Conservation (phyloP, 2,797 vertebrate genomes). For the Peromyscus nudipes region DNA sequence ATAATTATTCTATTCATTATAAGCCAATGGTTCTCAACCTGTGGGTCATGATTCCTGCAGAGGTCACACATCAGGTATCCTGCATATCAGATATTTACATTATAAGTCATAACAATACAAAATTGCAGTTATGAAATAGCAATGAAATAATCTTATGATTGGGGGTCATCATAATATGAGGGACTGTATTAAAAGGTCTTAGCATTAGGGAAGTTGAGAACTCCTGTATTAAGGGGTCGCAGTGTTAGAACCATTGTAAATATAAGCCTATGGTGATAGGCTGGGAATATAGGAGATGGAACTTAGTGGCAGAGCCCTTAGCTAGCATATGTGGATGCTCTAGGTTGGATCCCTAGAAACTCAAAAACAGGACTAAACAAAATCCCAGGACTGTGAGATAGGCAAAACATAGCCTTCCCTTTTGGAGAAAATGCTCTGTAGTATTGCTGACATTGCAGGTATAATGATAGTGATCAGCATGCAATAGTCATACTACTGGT, state of each 20-base stretch:
- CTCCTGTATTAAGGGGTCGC: neutral
- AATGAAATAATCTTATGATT: neutral
- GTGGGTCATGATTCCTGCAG: neutral
- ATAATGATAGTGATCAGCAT: neutral
- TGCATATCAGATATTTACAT: neutral
- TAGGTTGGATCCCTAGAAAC: neutral
- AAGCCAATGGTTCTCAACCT: neutral
- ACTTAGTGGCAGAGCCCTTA: neutral
- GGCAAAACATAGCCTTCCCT: neutral
- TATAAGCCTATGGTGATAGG: neutral
- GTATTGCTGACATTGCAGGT: neutral
- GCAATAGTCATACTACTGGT: neutral
- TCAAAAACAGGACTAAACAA: neutral
- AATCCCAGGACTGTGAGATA: neutral
- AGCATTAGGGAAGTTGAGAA: neutral
- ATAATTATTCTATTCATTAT: conserved; percentile 29
- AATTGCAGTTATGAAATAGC: neutral
- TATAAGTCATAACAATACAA: neutral
- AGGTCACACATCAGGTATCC: neutral
- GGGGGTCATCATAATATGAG: neutral
- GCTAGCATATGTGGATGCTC: neutral
- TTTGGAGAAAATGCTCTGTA: neutral
- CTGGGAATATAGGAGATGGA: too few species aligned
- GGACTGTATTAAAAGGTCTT: neutral
- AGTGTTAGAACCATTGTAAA: neutral